phyloP scores from a whole-genome alignment of 1,140 invertebrate genomes.

The Plectrocnemia conspersa region DNA sequence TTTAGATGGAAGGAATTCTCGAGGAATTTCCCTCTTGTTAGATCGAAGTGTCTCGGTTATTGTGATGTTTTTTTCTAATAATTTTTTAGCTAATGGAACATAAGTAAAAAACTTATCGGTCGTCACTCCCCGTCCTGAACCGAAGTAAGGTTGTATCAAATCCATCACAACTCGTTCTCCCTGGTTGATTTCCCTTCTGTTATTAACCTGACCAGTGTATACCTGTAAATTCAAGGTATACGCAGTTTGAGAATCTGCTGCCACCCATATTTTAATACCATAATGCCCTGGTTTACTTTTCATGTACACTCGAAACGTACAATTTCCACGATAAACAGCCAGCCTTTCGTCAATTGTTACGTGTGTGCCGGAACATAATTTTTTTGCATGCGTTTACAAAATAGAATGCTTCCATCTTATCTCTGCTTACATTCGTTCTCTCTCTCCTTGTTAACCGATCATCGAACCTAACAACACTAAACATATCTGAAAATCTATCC shows the following conservation, averaged over 20 bases:
- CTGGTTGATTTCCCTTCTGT: neutral
- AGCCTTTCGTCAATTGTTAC: too few species aligned
- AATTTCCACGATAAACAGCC: too few species aligned
- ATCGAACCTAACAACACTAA: too few species aligned
- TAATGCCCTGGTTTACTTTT: constrained; percentile 43
- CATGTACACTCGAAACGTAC: constrained; percentile 41
- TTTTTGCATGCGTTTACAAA: too few species aligned
- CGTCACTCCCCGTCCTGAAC: neutral
- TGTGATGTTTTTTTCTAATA: neutral
- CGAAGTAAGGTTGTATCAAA: neutral
- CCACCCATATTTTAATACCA: constrained; percentile 42
- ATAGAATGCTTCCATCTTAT: too few species aligned
- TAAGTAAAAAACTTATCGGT: neutral
- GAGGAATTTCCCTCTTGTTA: constrained; percentile 28
- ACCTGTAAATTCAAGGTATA: constrained; percentile 37
- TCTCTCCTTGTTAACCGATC: too few species aligned
- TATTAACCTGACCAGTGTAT: constrained; percentile 34
- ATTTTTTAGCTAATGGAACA: neutral
- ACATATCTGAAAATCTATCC: too few species aligned
- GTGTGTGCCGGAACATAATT: too few species aligned
- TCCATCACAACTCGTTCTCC: neutral
- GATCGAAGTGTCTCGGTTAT: constrained; percentile 25
- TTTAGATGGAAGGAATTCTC: constrained; percentile 25
- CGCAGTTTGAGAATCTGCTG: constrained; percentile 35
- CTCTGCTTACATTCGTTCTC: too few species aligned